phyloP scores from a whole-genome alignment of 2,113 vertebrate genomes.

The Forbesichthys agassizii region DNA sequence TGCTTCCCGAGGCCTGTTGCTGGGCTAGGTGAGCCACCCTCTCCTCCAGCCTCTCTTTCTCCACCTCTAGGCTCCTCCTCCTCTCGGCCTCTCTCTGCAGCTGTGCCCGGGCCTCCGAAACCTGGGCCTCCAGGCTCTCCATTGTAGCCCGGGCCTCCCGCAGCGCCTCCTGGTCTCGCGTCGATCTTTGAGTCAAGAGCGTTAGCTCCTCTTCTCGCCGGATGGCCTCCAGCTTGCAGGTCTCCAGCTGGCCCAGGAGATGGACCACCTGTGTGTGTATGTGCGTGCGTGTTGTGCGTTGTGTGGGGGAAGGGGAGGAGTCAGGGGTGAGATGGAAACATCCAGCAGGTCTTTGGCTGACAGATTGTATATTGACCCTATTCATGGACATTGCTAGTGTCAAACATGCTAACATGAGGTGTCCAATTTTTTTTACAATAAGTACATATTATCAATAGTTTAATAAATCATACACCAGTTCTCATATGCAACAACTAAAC shows the following conservation, averaged over 20 bases:
- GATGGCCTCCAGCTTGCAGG: conserved; percentile 83
- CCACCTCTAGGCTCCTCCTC: conserved; percentile 76
- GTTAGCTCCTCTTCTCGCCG: conserved; percentile 85
- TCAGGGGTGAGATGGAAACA: no score
- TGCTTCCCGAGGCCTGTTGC: conserved; percentile 53
- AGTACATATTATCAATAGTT: no score
- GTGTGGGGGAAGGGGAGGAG: neutral
- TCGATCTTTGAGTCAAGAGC: conserved; percentile 71
- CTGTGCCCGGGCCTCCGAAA: conserved; percentile 78
- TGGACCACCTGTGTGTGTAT: conserved; percentile 71
- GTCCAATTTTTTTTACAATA: no score
- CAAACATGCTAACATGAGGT: no score
- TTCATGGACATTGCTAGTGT: no score
- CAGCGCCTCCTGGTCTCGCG: conserved; percentile 80
- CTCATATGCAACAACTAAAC: no score
- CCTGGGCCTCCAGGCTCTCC: conserved; percentile 69
- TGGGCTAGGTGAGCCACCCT: conserved; percentile 74
- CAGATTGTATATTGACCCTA: no score
- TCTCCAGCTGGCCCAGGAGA: conserved; percentile 85
- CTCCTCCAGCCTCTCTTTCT: conserved; percentile 81
- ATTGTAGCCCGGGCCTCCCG: conserved; percentile 75
- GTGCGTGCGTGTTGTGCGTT: neutral
- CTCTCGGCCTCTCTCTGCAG: conserved; percentile 80
- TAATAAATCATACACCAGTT: no score
- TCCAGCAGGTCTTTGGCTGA: no score